Base-by-base conservation (phyloP, 2,888 invertebrate genomes). In the Ectemnius cavifrons region DNA sequence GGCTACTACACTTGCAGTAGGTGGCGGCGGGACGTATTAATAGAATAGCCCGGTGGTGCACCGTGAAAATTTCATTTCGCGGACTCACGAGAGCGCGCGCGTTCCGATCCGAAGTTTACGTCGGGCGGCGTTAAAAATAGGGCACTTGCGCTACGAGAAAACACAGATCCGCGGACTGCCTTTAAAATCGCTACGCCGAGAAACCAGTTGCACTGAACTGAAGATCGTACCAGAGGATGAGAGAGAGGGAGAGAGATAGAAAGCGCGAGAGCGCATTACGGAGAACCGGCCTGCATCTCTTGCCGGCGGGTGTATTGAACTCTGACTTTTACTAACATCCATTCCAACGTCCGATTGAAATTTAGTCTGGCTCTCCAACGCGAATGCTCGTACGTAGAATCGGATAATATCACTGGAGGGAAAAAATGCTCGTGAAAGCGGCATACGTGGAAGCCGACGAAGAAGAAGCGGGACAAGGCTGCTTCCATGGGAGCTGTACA, bases 41-140 rank as follows among this genome's bases (percentile, higher is more conserved):
- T 78, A 78, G 78, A 77, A 76, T 64, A 52, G 52, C 62, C 45
- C 58, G 47, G 72, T 62, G 65, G 77, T 65, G 66, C 67, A 67
- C 63, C 73, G 68, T 68, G 66, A 75, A 60, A 75, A 68, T 18
- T 73, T 70, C 62, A 67, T 57, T 52, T 16, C 64, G 61, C 28
- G 6, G 67, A 58, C 60, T 28, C 23, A 23, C 23, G 23, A 20
- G 28, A 37, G 37, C 63, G 62, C 20, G 62, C 58, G 63, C 64
- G 69, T 56, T 66, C 52, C 66, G 73, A 70, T 70, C 59, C 73
- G 58, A 67, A 70, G 77, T 78, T 77, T 77, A 73, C 77, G 52
- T 63, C 18, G 62, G 23, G 71, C 46, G 37, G 60, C 58, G 77
- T 61, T 76, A 78, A 78, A 78, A 78, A 78, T 78, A 78, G 73